Evolutionary conservation across 1,140 invertebrate genomes (phyloP), one percentile per base, ranked within the genome.

Genomic region (Sarcophaga peregrina): DNA sequence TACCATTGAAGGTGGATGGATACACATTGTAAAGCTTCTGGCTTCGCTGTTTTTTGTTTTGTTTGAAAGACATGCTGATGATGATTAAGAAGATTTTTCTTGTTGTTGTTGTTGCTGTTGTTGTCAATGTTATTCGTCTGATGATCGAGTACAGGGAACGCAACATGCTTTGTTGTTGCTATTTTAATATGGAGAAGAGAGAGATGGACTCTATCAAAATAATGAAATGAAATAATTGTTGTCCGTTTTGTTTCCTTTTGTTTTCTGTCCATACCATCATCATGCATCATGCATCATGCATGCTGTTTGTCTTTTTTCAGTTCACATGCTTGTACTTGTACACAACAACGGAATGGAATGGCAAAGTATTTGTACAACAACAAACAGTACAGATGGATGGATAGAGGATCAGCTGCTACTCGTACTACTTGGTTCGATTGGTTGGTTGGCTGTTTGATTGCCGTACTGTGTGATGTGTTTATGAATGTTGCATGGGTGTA

Each of bases 71-170:
- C 4, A 52, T 52, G 68, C 54, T 75, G 81, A 74, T 82, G 58
- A 68, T 82, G 68, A 73, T 37, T 37, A 37, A 68, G 62, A 25
- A 68, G 6, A 6, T 52, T 9, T 52, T 68, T 68, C n/a, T 68
- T 68, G 54, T 62, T 82, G 48, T 82, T 58, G 68, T 73, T 82
- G 62, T 68, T 82, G 62, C 17, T 62, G 62, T 47, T 47, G 46
- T 73, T 73, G 81, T 82, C 52, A 50, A 25, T 52, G 68, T 45
- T 82, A 48, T 48, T 82, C 81, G 50, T n/a, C 50, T 73, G 62
- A 74, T 50, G 81, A 50, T 82, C 72, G 45, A 82, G 48, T 82
- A 73, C 52, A 72, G 75, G 25, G 81, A 25, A 75, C 48, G 17
- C 81, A 13, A 72, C 25, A 58, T 37, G 17, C 9, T 15, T 48